A percentile compares a stretch with the other conserved stretches of the same genome.
Conservation (phyloP, 2,888 invertebrate genomes). For the Perizoma flavofasciatum region DNA sequence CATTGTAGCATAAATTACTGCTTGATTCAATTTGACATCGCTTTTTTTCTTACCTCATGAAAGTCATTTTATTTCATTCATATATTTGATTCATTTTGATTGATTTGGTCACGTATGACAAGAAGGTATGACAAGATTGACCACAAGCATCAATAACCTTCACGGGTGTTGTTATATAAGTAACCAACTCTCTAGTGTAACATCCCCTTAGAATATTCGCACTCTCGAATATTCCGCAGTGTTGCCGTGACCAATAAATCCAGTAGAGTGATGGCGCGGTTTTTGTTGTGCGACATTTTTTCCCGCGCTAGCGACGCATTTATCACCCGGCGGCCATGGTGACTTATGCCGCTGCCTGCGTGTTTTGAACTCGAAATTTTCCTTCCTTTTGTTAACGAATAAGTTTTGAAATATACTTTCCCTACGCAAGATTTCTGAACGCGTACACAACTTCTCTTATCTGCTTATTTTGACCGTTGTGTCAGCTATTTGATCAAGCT, state of each 20-base stretch:
- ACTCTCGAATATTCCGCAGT: slow-evolving; percentile 74
- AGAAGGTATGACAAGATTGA: too few relatives aligned
- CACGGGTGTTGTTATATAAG: neutral
- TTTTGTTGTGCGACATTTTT: slow-evolving; percentile 81
- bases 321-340: slow-evolving; percentile 66
- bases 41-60: too few relatives aligned
- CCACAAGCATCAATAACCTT: too few relatives aligned
- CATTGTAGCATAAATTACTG: too few relatives aligned
- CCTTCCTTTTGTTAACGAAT: slow-evolving; percentile 38
- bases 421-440: neutral
- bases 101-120: too few relatives aligned
- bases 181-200: slow-evolving; percentile 15
- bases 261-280: slow-evolving; percentile 74
- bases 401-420: slow-evolving; percentile 14
- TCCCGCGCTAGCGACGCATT: slow-evolving; percentile 79
- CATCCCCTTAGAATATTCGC: slow-evolving; percentile 58
- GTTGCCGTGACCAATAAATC: slow-evolving; percentile 77
- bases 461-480: neutral
- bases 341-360: slow-evolving; percentile 66
- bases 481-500: neutral
- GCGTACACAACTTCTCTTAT: neutral
- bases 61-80: too few relatives aligned
- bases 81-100: too few relatives aligned
- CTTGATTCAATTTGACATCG: too few relatives aligned
- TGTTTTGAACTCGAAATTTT: slow-evolving; percentile 44